Evolutionary conservation across 2,797 vertebrate species (phyloP).

Genomic region (Phylloscopus collybita): DNA sequence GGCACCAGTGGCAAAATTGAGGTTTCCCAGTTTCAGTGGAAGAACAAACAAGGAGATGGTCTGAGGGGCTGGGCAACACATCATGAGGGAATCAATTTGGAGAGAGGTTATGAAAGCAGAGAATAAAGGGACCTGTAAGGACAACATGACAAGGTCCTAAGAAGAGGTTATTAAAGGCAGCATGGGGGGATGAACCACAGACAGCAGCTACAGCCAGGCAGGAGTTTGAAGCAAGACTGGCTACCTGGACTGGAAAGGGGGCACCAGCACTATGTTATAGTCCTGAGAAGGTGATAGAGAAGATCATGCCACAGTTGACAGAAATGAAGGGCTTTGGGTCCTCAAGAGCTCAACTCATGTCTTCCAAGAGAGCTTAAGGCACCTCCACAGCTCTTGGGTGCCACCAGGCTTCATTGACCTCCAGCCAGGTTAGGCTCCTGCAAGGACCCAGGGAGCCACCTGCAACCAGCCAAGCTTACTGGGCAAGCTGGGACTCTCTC

Average conservation of each 20-base stretch:
- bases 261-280: background rate
- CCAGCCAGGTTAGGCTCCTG: background rate
- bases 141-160: background rate
- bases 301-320: background rate
- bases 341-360: background rate
- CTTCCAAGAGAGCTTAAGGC: background rate
- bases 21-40: background rate
- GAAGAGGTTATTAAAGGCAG: background rate
- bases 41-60: conserved; percentile 19
- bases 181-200: background rate
- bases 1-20: background rate
- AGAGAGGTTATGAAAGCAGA: conserved; percentile 4
- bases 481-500: background rate
- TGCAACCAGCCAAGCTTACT: background rate
- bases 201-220: background rate
- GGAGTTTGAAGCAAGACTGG: background rate
- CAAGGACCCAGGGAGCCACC: background rate
- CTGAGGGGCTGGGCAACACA: background rate
- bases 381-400: background rate
- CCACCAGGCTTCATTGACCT: background rate
- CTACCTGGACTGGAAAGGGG: background rate
- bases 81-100: background rate
- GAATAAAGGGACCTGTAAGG: background rate
- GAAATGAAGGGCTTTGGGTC: background rate
- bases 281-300: background rate